Evolutionary conservation across 2,888 invertebrate genomes (phyloP), one percentile per base, ranked within the genome.

Genomic region (Lepidocyrtoides sp.): DNA sequence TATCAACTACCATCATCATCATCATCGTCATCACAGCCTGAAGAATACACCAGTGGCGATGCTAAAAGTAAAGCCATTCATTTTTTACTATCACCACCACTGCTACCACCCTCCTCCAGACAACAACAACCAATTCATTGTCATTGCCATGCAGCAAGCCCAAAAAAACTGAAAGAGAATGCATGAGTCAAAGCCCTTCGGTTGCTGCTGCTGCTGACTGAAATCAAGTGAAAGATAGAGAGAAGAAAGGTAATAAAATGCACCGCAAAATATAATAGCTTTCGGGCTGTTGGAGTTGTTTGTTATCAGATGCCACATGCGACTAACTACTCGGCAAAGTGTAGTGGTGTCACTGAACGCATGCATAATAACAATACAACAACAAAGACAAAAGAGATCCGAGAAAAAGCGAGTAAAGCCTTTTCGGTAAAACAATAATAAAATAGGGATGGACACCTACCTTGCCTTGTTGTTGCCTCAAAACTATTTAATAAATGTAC

Each of bases 301-400:
- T 77, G 79, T 66, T 88, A 79, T 81, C 87, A 88, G 87, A 88
- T 88, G 66, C 79, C 79, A 69, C 29, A 69, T 51, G 79, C 60
- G 66, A 57, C 77, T 51, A 51, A 77, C 48, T 48, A 77, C 29
- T 29, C 48, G n/a, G 14, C 4, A 66, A 4, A 66, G 63, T 10
- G 1, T 2, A 66, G 17, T 12, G 14, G 66, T 14, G 66, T 23
- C 14, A 17, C n/a, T n/a, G n/a, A n/a, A n/a, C n/a, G n/a, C n/a
- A n/a, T n/a, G n/a, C n/a, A n/a, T n/a, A n/a, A n/a, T n/a, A n/a
- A n/a, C n/a, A n/a, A n/a, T n/a, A 12, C 17, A 29, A 1, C 14
- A 32, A 12, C 17, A 41, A 41, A 69, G 69, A 69, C 36, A 77
- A 26, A n/a, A 44, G 48, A 23, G n/a, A 23, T 23, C 26, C 44